Percentiles rank a stretch among this genome's conserved stretches.
phyloP scores from a whole-genome alignment of 1,140 invertebrate species.

The Onthophagus taurus region DNA sequence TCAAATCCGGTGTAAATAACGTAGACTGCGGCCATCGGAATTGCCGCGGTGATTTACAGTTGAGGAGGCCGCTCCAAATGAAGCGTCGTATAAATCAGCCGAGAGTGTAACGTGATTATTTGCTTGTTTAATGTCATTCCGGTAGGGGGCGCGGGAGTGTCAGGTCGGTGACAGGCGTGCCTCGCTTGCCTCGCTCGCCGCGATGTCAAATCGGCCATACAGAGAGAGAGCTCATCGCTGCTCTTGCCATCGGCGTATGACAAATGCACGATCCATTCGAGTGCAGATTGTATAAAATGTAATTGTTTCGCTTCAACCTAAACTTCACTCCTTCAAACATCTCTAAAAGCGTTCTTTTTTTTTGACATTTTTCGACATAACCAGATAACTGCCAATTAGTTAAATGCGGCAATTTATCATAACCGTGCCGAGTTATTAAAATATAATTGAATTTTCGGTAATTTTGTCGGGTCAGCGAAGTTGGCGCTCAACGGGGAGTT shows the following conservation, averaged over 20 bases:
- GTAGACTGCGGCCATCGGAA: conserved; percentile 7
- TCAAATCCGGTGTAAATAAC: conserved; percentile 12
- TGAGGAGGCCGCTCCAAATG: conserved; percentile 32
- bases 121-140: conserved; percentile 31
- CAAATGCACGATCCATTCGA: conserved; percentile 37
- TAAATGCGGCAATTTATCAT: conserved; percentile 36
- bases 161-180: conserved; percentile 30
- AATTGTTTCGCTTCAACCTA: conserved; percentile 36
- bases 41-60: conserved; percentile 27
- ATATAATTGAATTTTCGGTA: conserved; percentile 35
- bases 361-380: conserved; percentile 26
- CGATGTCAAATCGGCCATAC: conserved; percentile 37
- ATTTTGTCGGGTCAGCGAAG: conserved; percentile 25
- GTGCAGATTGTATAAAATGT: conserved; percentile 39
- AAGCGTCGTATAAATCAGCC: conserved; percentile 35
- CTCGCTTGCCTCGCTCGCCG: conserved; percentile 20
- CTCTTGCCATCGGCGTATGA: conserved; percentile 36
- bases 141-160: conserved; percentile 26
- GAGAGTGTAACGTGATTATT: conserved; percentile 39
- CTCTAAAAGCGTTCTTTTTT: background rate
- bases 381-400: conserved; percentile 35
- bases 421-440: conserved; percentile 30
- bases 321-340: conserved; percentile 18
- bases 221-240: no score
- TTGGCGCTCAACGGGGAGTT: no score